Base-by-base conservation (phyloP, 2,888 invertebrate species). In the Eudemis profundana region DNA sequence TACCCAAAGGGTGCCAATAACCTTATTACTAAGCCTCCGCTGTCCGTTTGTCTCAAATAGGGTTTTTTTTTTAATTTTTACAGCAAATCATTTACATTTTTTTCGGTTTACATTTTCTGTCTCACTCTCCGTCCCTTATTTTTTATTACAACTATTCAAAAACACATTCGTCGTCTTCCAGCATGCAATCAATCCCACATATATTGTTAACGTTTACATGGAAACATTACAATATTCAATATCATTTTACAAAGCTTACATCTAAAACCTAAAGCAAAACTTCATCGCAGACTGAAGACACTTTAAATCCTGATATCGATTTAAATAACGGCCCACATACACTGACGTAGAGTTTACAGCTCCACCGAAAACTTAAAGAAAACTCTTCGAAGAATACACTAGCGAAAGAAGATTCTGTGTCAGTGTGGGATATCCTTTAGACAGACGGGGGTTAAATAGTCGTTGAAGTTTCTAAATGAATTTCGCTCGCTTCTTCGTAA, bases 221-320 rank as follows among this genome's bases (percentile, higher is more conserved):
- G n/a, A 46, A 36, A 36, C 21, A 21, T 51, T 14, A 46, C 19
- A 14, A 49, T 40, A 49, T 56, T 49, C 56, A n/a, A n/a, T n/a
- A n/a, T n/a, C 56, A 56, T 56, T 63, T 42, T 3, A 40, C 14
- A 63, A 21, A 38, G 63, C 56, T 63, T 63, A 49, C 4, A 47
- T 40, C 56, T 56, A 56, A 47, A 49, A 56, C 4, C 36, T 23
- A 49, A 42, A 40, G 17, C 1, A 5, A 42, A 63, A 56, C 49
- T 63, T 63, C 46, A 42, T 44, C 0, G 1, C 40, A n/a, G 47
- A 33, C 47, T 56, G 27, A 49, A 56, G 56, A 42, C 40, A 63
- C 29, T 63, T 63, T 63, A 56, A 56, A 47, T 14, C 54, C 29
- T 38, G 27, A 14, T 15, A 56, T 15, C 38, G 53, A 15, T 21